Evolutionary conservation across 2,888 invertebrate species (phyloP), one percentile per base, ranked within the genome.

Genomic region (Brachycybe producta): DNA sequence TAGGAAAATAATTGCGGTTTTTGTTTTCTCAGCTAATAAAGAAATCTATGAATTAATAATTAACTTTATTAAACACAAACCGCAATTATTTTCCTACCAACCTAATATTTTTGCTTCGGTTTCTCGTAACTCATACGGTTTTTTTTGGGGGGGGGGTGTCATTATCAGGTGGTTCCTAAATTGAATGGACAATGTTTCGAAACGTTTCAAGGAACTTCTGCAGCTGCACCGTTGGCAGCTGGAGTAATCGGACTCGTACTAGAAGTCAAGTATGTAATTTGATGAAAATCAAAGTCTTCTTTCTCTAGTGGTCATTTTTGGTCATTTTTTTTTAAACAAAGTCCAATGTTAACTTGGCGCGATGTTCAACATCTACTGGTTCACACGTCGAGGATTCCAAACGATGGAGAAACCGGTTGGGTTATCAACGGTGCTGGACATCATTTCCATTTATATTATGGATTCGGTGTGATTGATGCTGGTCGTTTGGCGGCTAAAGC

Each of bases 221-320:
- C 69, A 2, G 67, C 69, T 4, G 68, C 69, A 2, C 68, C 69
- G 0, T 56, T 68, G 34, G 69, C 67, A 26, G 67, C 69, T 1
- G 69, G 65, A 2, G 62, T 68, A 56, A 61, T 69, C 24, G 69
- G 67, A 1, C 61, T 69, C 23, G 63, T 66, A 61, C 58, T 69
- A 38, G 56, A 66, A 52, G 65, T 60, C 1, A 61, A 64, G 57
- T 57, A 49, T 34, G 51, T 49, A 27, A 26, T 11, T 8, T 47
- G 13, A 5, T n/a, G n/a, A n/a, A n/a, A n/a, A 30, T 13, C 8
- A 17, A 13, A 17, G 15, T 36, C 41, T n/a, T 5, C 5, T 23
- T 17, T 27, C 26, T 52, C 40, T 24, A 13, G 35, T 58, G 45
- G 52, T 64, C 8, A 59, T 58, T 36, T 60, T 65, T 21, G n/a